Evolutionary conservation across 2,888 invertebrate genomes (phyloP).

Genomic region (Smittia aterrima): DNA sequence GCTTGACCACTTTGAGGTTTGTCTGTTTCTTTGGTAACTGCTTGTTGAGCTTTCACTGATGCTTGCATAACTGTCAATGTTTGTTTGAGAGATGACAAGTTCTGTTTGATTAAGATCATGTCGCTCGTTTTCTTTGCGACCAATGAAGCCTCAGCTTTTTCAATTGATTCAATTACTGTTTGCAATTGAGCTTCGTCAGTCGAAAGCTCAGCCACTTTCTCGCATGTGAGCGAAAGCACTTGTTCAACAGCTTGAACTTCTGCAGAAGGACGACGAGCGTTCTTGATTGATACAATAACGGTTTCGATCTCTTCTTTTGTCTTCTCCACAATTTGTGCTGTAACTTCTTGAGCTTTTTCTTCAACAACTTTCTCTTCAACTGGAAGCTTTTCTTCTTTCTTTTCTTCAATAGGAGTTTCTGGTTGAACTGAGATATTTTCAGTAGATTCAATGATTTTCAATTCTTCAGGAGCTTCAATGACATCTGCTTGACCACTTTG

Average conservation of each 20-base stretch:
- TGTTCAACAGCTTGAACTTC: slow-evolving; percentile 12
- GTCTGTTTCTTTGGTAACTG: slow-evolving; percentile 43
- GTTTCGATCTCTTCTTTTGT: slow-evolving; percentile 29
- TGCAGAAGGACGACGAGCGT: slow-evolving; percentile 13
- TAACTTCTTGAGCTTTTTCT: slow-evolving; percentile 44
- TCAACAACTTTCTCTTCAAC: too few species aligned
- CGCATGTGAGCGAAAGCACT: not conserved
- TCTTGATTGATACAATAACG: slow-evolving; percentile 4
- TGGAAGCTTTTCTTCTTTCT: too few species aligned
- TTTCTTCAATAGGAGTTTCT: too few species aligned
- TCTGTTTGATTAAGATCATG: slow-evolving; percentile 42
- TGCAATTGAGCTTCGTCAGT: slow-evolving; percentile 42
- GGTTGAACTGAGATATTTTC: too few species aligned
- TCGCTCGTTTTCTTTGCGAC: slow-evolving; percentile 43
- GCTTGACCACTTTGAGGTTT: too few species aligned
- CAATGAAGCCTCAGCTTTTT: slow-evolving; percentile 32
- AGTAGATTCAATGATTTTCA: too few species aligned
- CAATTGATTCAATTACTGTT: slow-evolving; percentile 30
- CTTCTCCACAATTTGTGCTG: too few species aligned
- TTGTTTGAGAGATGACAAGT: slow-evolving; percentile 41
- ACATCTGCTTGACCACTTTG: too few species aligned
- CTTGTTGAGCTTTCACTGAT: slow-evolving; percentile 44
- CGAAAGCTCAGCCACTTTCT: slow-evolving; percentile 43
- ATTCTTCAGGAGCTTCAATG: slow-evolving; percentile 42
- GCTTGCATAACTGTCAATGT: slow-evolving; percentile 40